Evolutionary conservation across 1,140 invertebrate species (phyloP), one percentile per base, ranked within the genome.

Genomic region (Drosophila kanapiae): DNA sequence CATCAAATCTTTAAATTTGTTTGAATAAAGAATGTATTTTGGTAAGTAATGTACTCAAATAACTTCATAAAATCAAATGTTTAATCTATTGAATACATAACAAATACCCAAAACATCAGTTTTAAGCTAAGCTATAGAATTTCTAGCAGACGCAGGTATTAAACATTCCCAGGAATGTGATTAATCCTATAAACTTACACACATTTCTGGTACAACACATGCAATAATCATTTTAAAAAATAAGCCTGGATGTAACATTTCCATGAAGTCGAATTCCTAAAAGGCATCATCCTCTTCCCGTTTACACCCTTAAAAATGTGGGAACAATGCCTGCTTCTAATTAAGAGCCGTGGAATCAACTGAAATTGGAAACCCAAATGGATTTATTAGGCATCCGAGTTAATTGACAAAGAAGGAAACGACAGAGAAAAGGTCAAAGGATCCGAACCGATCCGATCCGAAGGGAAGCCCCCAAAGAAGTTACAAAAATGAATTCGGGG

Each of bases 331-430:
- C 27, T 13, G 63, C 6, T 47, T 68, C 33, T 45, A 68, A 70
- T 70, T 70, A 75, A 59, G 58, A 54, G 78, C 43, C 29, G 31
- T 45, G 40, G 40, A 65, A 37, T 8, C 45, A 40, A 68, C 23
- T 51, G 70, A 71, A 83, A 83, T 80, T 64, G 60, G 65, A 83
- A 29, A 84, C 81, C 72, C 65, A 72, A 84, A 80, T 83, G 75
- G 76, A 76, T 84, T 84, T 83, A 80, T 83, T 84, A 76, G 38
- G 57, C 65, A 31, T 67, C 53, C 35, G 57, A 6, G 38, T 62
- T 74, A 78, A 78, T 80, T 78, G 72, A 60, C 48, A 81, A 68
- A 27, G 33, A 63, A 56, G 63, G 38, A 45, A 59, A 33, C 35
- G 59, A 54, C 16, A 43, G 40, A 13, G 16, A 58, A 62, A 70